Conservation (phyloP, 2,113 vertebrate genomes). For the Glareola pratincola region DNA sequence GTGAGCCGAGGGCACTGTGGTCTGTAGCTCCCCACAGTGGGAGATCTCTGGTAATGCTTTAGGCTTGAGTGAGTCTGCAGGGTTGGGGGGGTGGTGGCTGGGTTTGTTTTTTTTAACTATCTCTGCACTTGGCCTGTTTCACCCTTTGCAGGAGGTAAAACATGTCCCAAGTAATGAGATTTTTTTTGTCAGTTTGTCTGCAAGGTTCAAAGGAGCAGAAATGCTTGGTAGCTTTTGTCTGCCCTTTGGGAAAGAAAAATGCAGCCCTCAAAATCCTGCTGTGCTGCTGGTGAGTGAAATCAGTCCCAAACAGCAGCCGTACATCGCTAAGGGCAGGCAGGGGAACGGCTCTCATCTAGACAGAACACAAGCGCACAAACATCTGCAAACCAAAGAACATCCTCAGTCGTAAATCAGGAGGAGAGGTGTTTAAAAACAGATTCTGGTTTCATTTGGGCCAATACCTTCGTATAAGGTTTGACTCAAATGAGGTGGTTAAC, state of each 20-base stretch:
- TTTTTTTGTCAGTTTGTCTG: neutral
- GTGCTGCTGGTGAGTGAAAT: neutral
- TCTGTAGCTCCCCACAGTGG: slow-evolving; percentile 72
- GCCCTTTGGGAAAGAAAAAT: neutral
- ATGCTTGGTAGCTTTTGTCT: neutral
- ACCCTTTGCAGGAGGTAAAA: slow-evolving; percentile 52
- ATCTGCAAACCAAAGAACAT: neutral
- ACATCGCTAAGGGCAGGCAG: neutral
- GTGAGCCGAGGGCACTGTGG: neutral
- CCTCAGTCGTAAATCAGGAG: neutral
- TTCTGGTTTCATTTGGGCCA: neutral
- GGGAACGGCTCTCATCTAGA: neutral
- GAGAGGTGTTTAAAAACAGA: neutral
- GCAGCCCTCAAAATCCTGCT: neutral
- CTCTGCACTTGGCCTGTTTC: neutral
- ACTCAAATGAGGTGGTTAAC: neutral
- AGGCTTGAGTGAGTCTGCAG: neutral
- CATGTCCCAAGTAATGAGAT: slow-evolving; percentile 46
- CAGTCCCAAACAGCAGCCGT: neutral
- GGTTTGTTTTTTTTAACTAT: neutral
- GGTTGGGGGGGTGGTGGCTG: neutral
- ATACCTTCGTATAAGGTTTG: neutral
- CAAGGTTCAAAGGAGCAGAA: slow-evolving; percentile 2
- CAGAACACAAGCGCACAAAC: neutral
- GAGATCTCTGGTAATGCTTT: slow-evolving; percentile 40